phyloP scores from a whole-genome alignment of 1,140 invertebrate species.

The Teleogryllus occipitalis region DNA sequence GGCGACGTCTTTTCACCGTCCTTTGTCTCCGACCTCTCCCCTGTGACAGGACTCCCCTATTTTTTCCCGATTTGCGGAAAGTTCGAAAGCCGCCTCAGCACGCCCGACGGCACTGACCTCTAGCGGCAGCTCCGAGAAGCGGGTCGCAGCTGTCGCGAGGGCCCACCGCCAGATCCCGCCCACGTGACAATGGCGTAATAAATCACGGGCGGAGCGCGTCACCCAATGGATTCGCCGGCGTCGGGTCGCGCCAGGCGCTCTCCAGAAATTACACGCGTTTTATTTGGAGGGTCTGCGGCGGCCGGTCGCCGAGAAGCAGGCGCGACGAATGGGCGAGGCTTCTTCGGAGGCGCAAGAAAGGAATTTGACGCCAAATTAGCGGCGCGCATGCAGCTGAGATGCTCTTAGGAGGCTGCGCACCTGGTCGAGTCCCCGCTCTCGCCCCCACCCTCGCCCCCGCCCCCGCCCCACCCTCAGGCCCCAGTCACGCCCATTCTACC shows the following conservation, averaged over 20 bases:
- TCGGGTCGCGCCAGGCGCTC: too few species aligned
- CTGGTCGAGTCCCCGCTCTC: neutral
- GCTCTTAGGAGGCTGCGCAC: neutral
- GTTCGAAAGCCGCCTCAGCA: neutral
- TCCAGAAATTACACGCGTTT: neutral
- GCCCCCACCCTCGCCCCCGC: too few species aligned
- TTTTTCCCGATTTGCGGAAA: neutral
- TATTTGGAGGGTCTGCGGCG: neutral
- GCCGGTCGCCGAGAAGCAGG: too few species aligned
- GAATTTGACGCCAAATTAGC: neutral
- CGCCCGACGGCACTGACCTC: neutral
- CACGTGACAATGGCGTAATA: neutral
- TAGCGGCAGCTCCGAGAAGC: neutral
- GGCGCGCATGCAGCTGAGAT: neutral
- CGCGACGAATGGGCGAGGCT: too few species aligned
- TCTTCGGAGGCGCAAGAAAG: neutral
- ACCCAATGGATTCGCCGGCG: neutral
- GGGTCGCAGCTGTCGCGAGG: neutral
- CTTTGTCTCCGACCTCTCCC: neutral
- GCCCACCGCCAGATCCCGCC: neutral
- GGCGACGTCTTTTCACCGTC: neutral
- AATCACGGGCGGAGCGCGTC: neutral
- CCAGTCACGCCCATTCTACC: too few species aligned
- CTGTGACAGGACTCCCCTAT: neutral
- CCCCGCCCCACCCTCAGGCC: too few species aligned